Conservation (phyloP, 2,888 invertebrate species). For the Deilephila porcellus region DNA sequence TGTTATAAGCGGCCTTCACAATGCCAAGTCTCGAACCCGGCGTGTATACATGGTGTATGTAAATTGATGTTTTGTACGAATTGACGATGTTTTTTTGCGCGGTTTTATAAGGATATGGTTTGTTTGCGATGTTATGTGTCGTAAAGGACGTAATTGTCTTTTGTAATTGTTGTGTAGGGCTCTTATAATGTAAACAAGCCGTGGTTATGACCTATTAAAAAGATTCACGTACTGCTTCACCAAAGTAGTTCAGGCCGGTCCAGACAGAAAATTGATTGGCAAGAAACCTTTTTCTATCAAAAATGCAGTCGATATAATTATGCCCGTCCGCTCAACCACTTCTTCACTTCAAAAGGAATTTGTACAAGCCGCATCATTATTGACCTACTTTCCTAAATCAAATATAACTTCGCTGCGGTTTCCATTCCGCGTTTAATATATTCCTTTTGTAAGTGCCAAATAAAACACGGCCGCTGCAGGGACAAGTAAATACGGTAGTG, state of each 20-base stretch:
- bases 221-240: too few relatives aligned
- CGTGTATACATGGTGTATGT: slow-evolving; percentile 5
- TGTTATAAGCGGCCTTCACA: slow-evolving; percentile 51
- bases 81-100: not conserved
- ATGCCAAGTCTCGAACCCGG: slow-evolving; percentile 7
- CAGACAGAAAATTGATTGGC: too few relatives aligned
- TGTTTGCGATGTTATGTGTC: not conserved
- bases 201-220: too few relatives aligned
- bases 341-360: too few relatives aligned
- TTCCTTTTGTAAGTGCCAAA: slow-evolving; percentile 2
- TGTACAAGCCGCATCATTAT: not conserved
- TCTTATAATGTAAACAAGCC: too few relatives aligned
- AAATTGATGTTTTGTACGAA: not conserved
- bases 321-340: too few relatives aligned
- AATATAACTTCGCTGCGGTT: not conserved
- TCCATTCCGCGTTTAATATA: slow-evolving; percentile 1
- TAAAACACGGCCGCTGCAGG: not conserved
- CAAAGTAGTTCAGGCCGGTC: too few relatives aligned
- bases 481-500: not conserved
- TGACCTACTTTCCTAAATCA: slow-evolving; percentile 4
- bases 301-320: too few relatives aligned
- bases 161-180: not conserved
- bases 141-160: not conserved
- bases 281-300: too few relatives aligned
- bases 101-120: not conserved